Base-by-base conservation (phyloP, 2,797 vertebrate species). In the Sebastes dallii region DNA sequence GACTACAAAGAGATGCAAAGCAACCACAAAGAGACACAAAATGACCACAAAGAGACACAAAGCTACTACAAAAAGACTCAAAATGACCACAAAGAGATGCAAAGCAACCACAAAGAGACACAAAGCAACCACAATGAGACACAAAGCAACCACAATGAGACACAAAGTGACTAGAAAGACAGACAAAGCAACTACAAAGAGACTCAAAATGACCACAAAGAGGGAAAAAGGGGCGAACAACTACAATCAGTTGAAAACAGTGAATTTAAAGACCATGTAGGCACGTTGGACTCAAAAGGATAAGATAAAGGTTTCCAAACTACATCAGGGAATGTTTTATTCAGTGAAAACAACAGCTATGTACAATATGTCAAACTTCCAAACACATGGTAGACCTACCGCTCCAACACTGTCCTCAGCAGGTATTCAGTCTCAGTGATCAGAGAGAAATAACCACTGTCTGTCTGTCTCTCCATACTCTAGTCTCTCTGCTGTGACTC, bases 291-390 rank as follows among this genome's bases (percentile, higher is more conserved):
- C 20, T 24, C 3, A 61, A 12, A 46, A 29, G 7, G 12, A 27
- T 18, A 2, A 25, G 9, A 56, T 30, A 42, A 56, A 56, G 20
- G 27, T 60, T 60, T 59, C 20, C 30, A 68, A 55, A 29, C 18
- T 20, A 13, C 20, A 60, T 6, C 14, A 61, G n/a, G 1, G 2
- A 24, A 7, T 4, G 36, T 30, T 78, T 78, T 65, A 78, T 78
- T 78, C 10, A 56, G 39, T 5, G 8, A 32, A 64, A 78, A 78
- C 34, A 55, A 5, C 30, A 46, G 27, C 75, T 61, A 14, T 61
- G 14, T 30, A 30, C 59, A 70, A 77, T 12, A 61, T 10, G 4
- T 52, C 34, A 36, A 14, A 73, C 11, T 8, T 18, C 32, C 12
- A 32, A 56, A 59, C 7, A 16, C 56, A 22, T 3, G 16, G 36